Evolutionary conservation across 2,888 invertebrate genomes (phyloP).

Genomic region (Epicampocera succincta): DNA sequence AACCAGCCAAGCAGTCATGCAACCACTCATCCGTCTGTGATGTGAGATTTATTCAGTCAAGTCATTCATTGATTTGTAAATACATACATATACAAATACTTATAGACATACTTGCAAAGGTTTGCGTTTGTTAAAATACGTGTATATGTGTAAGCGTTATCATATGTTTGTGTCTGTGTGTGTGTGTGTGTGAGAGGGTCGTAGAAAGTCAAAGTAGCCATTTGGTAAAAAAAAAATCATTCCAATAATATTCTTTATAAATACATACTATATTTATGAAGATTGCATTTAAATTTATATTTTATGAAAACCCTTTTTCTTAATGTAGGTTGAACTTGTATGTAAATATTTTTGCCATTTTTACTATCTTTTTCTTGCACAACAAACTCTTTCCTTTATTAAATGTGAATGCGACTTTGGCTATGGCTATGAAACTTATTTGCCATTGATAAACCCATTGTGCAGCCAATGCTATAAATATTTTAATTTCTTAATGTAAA

Average conservation of each 20-base stretch:
- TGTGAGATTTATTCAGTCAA: slow-evolving; percentile 55
- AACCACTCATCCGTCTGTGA: slow-evolving; percentile 56
- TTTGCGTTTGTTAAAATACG: no score
- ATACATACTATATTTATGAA: slow-evolving; percentile 52
- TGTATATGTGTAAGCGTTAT: background rate
- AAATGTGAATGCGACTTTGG: slow-evolving; percentile 62
- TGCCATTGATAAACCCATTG: no score
- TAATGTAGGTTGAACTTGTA: slow-evolving; percentile 39
- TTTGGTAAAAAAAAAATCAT: slow-evolving; percentile 29
- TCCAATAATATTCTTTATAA: slow-evolving; percentile 56
- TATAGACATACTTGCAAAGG: no score
- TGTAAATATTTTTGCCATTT: slow-evolving; percentile 8
- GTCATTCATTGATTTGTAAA: slow-evolving; percentile 56
- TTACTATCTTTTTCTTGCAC: slow-evolving; percentile 9
- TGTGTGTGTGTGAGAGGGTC: background rate
- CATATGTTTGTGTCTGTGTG: background rate
- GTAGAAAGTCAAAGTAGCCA: background rate
- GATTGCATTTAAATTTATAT: slow-evolving; percentile 65
- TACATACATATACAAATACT: no score
- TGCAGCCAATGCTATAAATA: no score
- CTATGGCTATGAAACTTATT: no score
- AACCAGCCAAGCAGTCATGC: slow-evolving; percentile 55
- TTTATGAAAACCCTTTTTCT: slow-evolving; percentile 21
- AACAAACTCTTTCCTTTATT: slow-evolving; percentile 20
- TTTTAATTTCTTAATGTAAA: no score